Conservation (phyloP, 2,888 invertebrate genomes). For the Pollenia amentaria region DNA sequence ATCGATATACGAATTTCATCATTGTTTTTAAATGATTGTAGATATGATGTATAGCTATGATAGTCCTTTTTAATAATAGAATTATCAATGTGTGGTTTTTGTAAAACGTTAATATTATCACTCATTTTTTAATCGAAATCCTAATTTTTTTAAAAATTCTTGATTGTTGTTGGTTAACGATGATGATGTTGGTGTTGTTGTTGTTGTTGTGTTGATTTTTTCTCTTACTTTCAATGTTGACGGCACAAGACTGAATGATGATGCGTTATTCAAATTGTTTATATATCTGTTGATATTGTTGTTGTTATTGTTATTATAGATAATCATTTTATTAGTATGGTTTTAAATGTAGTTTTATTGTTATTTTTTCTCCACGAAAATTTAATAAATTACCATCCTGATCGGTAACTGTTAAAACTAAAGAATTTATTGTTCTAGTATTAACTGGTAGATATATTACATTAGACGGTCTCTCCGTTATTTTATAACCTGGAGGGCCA, state of each 20-base stretch:
- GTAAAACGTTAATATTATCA: constrained; percentile 66
- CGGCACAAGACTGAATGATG: background rate
- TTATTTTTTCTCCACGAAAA: constrained; percentile 72
- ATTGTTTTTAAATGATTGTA: constrained; percentile 73
- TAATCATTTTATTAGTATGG: too few species aligned
- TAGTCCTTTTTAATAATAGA: constrained; percentile 75
- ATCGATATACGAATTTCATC: constrained; percentile 75
- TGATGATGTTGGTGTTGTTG: background rate
- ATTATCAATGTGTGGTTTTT: constrained; percentile 72
- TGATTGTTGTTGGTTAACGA: constrained; percentile 54
- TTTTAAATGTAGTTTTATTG: constrained; percentile 76
- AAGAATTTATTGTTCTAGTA: constrained; percentile 75
- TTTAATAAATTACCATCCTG: constrained; percentile 67
- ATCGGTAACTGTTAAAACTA: constrained; percentile 75
- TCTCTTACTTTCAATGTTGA: too few species aligned
- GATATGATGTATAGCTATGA: constrained; percentile 78
- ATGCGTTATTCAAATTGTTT: constrained; percentile 38
- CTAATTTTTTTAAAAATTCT: constrained; percentile 43
- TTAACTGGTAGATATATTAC: constrained; percentile 80
- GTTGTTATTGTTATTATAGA: too few species aligned
- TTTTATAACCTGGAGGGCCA: constrained; percentile 80
- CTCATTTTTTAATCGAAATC: constrained; percentile 41
- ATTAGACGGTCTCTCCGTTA: constrained; percentile 79
- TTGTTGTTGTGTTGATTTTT: background rate
- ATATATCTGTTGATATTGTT: too few species aligned